Evolutionary conservation across 2,797 vertebrate species (phyloP).

Genomic region (Pantherophis vulpinus): DNA sequence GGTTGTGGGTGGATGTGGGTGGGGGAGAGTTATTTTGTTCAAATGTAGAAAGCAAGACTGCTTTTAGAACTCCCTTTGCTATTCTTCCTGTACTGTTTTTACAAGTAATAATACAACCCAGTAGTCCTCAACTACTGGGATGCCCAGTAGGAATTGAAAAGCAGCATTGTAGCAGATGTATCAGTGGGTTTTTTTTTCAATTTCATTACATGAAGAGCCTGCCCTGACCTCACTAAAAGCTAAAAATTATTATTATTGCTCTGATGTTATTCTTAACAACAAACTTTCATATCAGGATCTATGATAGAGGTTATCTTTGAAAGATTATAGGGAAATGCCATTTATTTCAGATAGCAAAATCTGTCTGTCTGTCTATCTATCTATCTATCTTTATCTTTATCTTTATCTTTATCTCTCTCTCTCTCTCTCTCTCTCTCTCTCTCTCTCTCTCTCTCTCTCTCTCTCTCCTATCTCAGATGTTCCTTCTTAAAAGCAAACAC

Average conservation of each 20-base stretch:
- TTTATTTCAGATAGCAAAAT: neutral
- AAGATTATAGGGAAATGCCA: neutral
- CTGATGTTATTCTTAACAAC: neutral
- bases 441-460: neutral
- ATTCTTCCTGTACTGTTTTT: neutral
- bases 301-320: neutral
- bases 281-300: neutral
- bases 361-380: neutral
- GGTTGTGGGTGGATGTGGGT: neutral
- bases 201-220: neutral
- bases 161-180: neutral
- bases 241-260: neutral
- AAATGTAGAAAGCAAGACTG: neutral
- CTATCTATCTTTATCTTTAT: no score
- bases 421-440: neutral
- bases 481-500: neutral
- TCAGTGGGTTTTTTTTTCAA: neutral
- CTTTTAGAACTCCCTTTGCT: neutral
- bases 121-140: neutral
- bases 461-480: neutral
- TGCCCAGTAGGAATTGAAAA: neutral
- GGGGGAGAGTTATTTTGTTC: neutral
- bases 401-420: no score
- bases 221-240: neutral
- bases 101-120: neutral